Evolutionary conservation across 2,888 invertebrate species (phyloP), one percentile per base, ranked within the genome.

Genomic region (Drosophila quinaria): DNA sequence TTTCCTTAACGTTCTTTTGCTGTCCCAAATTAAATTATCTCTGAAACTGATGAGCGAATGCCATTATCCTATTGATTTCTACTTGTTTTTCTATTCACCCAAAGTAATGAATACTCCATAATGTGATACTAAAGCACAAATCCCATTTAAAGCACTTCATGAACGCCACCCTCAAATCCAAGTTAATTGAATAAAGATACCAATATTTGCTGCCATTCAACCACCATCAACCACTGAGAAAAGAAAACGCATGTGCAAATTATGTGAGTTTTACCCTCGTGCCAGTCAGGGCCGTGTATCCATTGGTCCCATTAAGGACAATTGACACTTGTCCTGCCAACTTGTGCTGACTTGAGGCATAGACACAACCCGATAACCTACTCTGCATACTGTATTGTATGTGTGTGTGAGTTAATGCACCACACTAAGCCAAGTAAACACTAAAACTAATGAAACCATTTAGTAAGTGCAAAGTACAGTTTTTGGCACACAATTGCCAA

Each of bases 391-490:
- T 78, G 25, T 19, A 3, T 10, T 31, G 10, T 2, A 2, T 31
- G 31, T 3, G 33, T 35, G 33, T 33, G 33, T 33, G 33, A 3
- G 33, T 33, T 10, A 10, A 10, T 33, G 33, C 33, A 33, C 10
- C 9, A 33, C 13, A 35, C 35, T 35, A 37, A 50, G 78, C 71
- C 68, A 70, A 88, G 63, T 78, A 81, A 86, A 89, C 86, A 81
- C 89, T 79, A 63, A 86, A 76, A 71, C 81, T 84, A 86, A 89
- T 89, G 86, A 89, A 86, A 84, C 79, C 87, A 89, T 89, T 86
- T 81, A 78, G 78, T 58, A 59, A 81, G 81, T 73, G 80, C 82
- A 73, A 82, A 76, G 65, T 73, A 70, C 51, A 58, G 74, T 68
- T 66, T 63, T 66, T 70, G 56, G 52, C 56, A 62, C 46, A 52